These are phyloP conservation scores for Spodoptera frugiperda DNA, from an alignment of 1,140 invertebrate genomes.

Conservation along the genomic window DNA sequence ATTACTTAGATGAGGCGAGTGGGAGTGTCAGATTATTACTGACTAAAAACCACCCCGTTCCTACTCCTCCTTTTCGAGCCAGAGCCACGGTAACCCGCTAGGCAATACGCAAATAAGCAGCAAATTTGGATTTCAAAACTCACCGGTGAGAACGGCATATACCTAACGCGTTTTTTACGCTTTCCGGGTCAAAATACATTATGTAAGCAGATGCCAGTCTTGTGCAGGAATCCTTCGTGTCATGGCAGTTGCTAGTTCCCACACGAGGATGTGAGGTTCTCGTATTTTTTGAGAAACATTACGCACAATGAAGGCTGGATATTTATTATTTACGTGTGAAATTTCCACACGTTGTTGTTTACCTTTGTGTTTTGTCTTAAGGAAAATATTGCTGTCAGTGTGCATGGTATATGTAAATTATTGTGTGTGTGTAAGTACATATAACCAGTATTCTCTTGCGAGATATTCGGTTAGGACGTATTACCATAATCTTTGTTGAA, in stretches of 20 bases:
- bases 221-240: not conserved
- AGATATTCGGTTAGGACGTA: too few relatives aligned
- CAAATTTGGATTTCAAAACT: too few relatives aligned
- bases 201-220: conserved; percentile 17
- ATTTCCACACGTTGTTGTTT: conserved; percentile 17
- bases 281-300: conserved; percentile 19
- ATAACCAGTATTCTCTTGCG: too few relatives aligned
- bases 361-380: conserved; percentile 7
- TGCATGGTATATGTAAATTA: too few relatives aligned
- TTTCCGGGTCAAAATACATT: conserved; percentile 12
- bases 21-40: too few relatives aligned
- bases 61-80: too few relatives aligned
- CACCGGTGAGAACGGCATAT: not conserved
- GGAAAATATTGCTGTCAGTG: not conserved
- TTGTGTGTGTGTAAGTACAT: too few relatives aligned
- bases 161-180: not conserved
- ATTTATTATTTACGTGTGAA: conserved; percentile 24
- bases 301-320: conserved; percentile 6
- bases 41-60: too few relatives aligned
- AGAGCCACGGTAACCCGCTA: too few relatives aligned
- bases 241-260: conserved; percentile 23
- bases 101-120: too few relatives aligned
- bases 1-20: too few relatives aligned
- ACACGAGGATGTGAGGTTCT: not conserved
- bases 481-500: too few relatives aligned